Conservation (phyloP, 2,797 vertebrate genomes). For the Taeniopygia guttata region DNA sequence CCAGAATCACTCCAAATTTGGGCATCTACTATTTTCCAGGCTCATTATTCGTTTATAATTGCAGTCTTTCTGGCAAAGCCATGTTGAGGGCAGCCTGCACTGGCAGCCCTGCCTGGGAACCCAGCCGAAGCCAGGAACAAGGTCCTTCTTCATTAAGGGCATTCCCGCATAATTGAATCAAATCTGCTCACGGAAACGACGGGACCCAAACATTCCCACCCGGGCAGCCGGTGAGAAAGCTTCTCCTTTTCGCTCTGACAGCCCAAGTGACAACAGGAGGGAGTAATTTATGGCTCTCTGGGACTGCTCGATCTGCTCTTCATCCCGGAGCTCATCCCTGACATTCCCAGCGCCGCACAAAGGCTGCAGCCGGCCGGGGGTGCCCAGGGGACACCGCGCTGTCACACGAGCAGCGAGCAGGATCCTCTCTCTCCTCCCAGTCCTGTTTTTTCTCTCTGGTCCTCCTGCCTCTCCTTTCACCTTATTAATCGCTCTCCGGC, state of each 20-base stretch:
- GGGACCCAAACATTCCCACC: constrained; percentile 48
- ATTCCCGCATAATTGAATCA: constrained; percentile 25
- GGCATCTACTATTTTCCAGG: background rate
- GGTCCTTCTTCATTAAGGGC: background rate
- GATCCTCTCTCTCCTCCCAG: background rate
- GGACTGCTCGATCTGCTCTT: background rate
- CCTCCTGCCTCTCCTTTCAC: background rate
- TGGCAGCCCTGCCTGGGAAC: constrained; percentile 18
- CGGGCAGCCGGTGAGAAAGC: constrained; percentile 30
- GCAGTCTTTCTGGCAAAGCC: background rate
- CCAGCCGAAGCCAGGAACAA: background rate
- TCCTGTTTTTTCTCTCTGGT: background rate
- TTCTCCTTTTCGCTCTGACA: background rate
- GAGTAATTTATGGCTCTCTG: constrained; percentile 46
- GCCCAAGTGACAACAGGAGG: constrained; percentile 25
- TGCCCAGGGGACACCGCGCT: constrained; percentile 28
- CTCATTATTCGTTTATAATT: background rate
- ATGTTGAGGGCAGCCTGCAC: background rate
- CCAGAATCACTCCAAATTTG: background rate
- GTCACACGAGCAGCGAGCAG: background rate
- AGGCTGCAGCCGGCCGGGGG: background rate
- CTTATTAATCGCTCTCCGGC: fast-evolving
- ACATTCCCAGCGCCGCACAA: constrained; percentile 51
- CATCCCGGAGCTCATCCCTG: background rate
- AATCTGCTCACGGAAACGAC: background rate